Evolutionary conservation across 2,888 invertebrate species (phyloP).

Genomic region (Drosophila flavopinicola): DNA sequence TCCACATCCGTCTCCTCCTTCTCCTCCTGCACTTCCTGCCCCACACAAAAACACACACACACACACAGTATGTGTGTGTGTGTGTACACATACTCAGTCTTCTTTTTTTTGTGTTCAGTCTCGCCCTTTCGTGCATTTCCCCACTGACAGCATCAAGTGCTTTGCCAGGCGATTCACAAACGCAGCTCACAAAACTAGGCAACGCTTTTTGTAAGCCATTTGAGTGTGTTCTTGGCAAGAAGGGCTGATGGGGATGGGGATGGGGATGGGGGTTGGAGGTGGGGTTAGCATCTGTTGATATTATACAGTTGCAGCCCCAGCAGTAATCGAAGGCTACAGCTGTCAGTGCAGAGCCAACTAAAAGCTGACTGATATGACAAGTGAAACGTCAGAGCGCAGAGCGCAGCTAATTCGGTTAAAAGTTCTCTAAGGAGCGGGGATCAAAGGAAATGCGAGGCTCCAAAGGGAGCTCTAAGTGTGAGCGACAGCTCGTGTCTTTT

Average conservation of each 20-base stretch:
- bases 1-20: constrained; percentile 10
- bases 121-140: constrained; percentile 50
- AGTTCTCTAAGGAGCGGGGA: neutral
- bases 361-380: constrained; percentile 27
- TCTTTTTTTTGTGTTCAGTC: constrained; percentile 23
- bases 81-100: neutral
- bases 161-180: constrained; percentile 40
- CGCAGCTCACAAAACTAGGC: constrained; percentile 17
- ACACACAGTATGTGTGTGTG: no score
- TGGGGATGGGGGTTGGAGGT: no score
- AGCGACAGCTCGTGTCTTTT: constrained; percentile 2
- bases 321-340: constrained; percentile 38
- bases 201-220: constrained; percentile 13
- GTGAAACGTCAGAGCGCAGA: no score
- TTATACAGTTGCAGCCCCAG: neutral
- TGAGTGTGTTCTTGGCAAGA: neutral
- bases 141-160: constrained; percentile 67
- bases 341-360: constrained; percentile 29
- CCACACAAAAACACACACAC: constrained; percentile 3
- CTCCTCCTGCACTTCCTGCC: constrained; percentile 1
- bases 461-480: no score
- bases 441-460: neutral
- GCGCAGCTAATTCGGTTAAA: constrained; percentile 19
- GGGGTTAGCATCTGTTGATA: constrained; percentile 29
- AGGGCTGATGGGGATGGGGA: no score